phyloP scores from a whole-genome alignment of 1,140 invertebrate species.

The Drosophila lowei region DNA sequence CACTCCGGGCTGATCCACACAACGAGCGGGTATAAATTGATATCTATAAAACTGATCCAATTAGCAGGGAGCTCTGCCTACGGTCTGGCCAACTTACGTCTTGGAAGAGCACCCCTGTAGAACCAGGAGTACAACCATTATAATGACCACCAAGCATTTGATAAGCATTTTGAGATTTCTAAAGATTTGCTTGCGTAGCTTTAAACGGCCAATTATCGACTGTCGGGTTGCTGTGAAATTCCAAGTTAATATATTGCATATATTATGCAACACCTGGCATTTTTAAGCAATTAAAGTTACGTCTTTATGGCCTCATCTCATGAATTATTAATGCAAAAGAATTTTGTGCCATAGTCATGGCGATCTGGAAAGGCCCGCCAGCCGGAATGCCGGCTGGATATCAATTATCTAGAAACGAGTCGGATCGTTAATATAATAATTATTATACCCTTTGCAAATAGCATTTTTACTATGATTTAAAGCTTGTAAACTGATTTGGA shows the following conservation, averaged over 20 bases:
- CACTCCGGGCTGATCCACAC: slow-evolving; percentile 38
- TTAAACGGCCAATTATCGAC: slow-evolving; percentile 31
- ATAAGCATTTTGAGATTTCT: slow-evolving; percentile 21
- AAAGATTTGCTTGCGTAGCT: slow-evolving; percentile 8
- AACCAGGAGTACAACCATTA: slow-evolving; percentile 11
- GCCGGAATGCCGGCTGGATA: slow-evolving; percentile 17
- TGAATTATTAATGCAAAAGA: slow-evolving; percentile 53
- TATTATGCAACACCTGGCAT: too few relatives aligned
- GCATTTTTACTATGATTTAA: not conserved
- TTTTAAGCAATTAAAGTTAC: too few relatives aligned
- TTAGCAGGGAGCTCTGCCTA: too few relatives aligned
- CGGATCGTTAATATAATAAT: slow-evolving; percentile 3
- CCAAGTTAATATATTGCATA: not conserved
- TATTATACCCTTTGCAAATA: slow-evolving; percentile 4
- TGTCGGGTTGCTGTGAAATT: slow-evolving; percentile 21
- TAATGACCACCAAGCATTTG: slow-evolving; percentile 12
- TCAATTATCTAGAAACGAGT: slow-evolving; percentile 15
- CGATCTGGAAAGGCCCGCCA: not conserved
- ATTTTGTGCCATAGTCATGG: slow-evolving; percentile 19
- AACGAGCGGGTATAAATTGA: slow-evolving; percentile 51
- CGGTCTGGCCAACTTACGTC: slow-evolving; percentile 28
- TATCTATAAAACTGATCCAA: slow-evolving; percentile 21
- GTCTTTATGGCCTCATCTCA: slow-evolving; percentile 16
- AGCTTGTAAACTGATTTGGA: too few relatives aligned
- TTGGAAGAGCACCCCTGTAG: not conserved